Base-by-base conservation (phyloP, 2,888 invertebrate species). In the Cephus rjabovi region DNA sequence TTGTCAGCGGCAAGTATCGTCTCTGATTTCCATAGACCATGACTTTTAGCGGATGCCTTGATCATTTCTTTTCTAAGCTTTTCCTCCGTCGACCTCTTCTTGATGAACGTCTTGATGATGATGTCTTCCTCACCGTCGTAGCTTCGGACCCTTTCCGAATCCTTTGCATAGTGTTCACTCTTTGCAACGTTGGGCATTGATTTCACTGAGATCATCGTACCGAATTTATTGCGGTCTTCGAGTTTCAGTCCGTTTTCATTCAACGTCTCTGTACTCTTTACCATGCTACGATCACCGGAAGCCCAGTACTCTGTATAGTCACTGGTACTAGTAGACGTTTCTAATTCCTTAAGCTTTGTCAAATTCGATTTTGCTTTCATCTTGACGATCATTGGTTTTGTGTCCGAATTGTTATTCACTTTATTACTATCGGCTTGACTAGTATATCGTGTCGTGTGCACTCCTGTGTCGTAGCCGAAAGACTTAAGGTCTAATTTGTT, bases 121-220 rank as follows among this genome's bases (percentile, higher is more conserved):
- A 78, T 31, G 56, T 76, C 75, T 73, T 71, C 75, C 12, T 78
- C 73, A 11, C 75, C 73, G 68, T 76, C 73, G 1, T 73, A 76
- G 1, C 71, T 56, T 30, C 12, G 69, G 15, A 23, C 30, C 30
- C n/a, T n/a, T 9, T 75, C 11, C 9, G 73, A 56, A 31, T 78
- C 71, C 23, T 73, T 68, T 34, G 78, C 40, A 56, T 69, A 79
- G n/a, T 70, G 56, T 34, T 76, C 83, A 71, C 81, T 82, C 12
- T 84, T 85, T 1, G 87, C 82, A 12, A 90, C 88, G 74, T 90
- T 89, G 0, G 90, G 90, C 68, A 90, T 89, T 15, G 90, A 90
- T 74, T 88, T 89, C 1, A 89, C 90, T 0, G 89, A 83, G 35
- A 83, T 86, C 73, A 90, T 79, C 4, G 79, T 78, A 2, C 81